Evolutionary conservation across 2,797 vertebrate species (phyloP).

Genomic region (Columba guinea): DNA sequence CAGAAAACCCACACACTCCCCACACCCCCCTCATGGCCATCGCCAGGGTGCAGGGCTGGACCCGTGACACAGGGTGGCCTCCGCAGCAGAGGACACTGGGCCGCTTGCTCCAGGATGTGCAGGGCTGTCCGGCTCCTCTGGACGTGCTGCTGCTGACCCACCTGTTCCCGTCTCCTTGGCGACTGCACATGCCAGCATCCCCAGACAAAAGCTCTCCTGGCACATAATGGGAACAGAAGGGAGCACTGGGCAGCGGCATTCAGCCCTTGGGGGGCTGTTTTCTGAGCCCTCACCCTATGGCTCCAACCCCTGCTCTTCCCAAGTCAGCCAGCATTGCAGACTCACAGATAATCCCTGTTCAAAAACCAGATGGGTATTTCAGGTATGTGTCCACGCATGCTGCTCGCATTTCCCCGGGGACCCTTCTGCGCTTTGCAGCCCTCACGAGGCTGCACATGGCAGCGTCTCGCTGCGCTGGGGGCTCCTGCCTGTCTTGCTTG

Average conservation of each 20-base stretch:
- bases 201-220: conserved; percentile 19
- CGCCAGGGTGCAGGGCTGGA: not conserved
- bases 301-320: not conserved
- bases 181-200: not conserved
- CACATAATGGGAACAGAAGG: not conserved
- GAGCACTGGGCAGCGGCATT: not conserved
- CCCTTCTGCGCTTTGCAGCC: not conserved
- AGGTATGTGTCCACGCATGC: not conserved
- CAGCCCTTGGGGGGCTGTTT: not conserved
- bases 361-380: not conserved
- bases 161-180: not conserved
- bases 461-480: fast-evolving
- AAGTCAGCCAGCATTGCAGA: not conserved
- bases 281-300: not conserved
- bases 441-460: not conserved
- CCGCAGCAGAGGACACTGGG: not conserved
- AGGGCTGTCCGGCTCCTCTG: not conserved
- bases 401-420: not conserved
- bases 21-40: not conserved
- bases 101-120: not conserved
- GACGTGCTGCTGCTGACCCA: not conserved
- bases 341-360: not conserved
- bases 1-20: not conserved
- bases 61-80: not conserved
- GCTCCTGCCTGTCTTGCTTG: not conserved